These are phyloP conservation scores for Diglossa cyanea DNA, from an alignment of 2,797 vertebrate genomes.

Conservation along the genomic window DNA sequence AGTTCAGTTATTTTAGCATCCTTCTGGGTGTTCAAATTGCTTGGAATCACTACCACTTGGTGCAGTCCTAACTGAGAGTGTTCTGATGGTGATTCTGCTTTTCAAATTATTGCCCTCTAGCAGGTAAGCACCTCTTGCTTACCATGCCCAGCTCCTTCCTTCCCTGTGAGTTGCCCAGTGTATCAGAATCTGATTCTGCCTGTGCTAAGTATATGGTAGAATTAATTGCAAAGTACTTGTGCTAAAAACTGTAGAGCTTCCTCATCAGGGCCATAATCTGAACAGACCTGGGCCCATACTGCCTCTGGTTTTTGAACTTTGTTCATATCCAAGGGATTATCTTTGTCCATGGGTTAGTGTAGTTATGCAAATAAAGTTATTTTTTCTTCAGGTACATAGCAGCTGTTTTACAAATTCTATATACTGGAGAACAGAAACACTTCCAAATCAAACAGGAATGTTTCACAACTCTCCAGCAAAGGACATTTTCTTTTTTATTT, in stretches of 20 bases:
- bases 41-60: neutral
- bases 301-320: neutral
- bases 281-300: neutral
- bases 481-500: neutral
- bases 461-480: neutral
- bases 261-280: neutral
- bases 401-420: neutral
- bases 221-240: neutral
- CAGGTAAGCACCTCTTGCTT: neutral
- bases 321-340: neutral
- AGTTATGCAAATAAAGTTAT: neutral
- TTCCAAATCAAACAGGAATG: neutral
- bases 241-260: neutral
- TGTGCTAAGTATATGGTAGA: neutral
- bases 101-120: neutral
- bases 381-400: neutral
- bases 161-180: neutral
- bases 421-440: neutral
- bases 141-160: neutral
- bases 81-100: neutral
- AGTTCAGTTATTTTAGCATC: neutral
- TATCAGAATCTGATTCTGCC: neutral
- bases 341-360: neutral
- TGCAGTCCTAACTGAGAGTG: neutral
- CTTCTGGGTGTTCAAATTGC: neutral